Evolutionary conservation across 2,888 invertebrate genomes (phyloP).

Genomic region (Caenorhabditis doughertyi): DNA sequence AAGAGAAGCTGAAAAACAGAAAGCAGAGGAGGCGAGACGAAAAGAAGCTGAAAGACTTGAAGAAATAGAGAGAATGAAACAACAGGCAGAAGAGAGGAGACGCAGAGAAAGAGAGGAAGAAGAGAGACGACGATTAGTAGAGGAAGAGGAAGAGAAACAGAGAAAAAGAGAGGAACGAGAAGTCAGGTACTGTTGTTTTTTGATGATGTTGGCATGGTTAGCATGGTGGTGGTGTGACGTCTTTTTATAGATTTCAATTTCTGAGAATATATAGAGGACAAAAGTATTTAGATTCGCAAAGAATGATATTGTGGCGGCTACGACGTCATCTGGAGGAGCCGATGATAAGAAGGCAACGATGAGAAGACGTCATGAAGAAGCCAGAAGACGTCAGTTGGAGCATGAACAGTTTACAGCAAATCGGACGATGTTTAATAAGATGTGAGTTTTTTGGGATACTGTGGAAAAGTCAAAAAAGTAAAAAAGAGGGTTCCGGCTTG

Average conservation of each 20-base stretch:
- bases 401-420: constrained; percentile 69
- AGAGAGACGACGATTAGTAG: constrained; percentile 25
- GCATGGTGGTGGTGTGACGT: constrained; percentile 58
- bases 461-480: too few relatives aligned
- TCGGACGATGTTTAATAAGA: constrained; percentile 66
- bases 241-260: not conserved
- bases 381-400: constrained; percentile 69
- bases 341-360: constrained; percentile 66
- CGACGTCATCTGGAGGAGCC: constrained; percentile 50
- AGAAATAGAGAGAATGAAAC: constrained; percentile 56
- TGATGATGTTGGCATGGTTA: constrained; percentile 40
- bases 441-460: constrained; percentile 15
- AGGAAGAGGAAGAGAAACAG: constrained; percentile 47
- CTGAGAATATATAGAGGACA: not conserved
- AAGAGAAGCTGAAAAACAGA: constrained; percentile 54
- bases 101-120: constrained; percentile 52
- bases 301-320: constrained; percentile 33
- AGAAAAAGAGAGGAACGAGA: constrained; percentile 46
- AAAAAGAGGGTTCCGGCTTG: too few relatives aligned
- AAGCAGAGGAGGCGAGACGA: constrained; percentile 52
- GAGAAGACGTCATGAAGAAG: constrained; percentile 69
- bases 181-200: constrained; percentile 51
- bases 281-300: constrained; percentile 41
- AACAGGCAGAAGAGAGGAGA: constrained; percentile 57
- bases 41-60: constrained; percentile 53